Evolutionary conservation across 2,888 invertebrate genomes (phyloP), one percentile per base, ranked within the genome.

Genomic region (Cryptocheilus praepositus): DNA sequence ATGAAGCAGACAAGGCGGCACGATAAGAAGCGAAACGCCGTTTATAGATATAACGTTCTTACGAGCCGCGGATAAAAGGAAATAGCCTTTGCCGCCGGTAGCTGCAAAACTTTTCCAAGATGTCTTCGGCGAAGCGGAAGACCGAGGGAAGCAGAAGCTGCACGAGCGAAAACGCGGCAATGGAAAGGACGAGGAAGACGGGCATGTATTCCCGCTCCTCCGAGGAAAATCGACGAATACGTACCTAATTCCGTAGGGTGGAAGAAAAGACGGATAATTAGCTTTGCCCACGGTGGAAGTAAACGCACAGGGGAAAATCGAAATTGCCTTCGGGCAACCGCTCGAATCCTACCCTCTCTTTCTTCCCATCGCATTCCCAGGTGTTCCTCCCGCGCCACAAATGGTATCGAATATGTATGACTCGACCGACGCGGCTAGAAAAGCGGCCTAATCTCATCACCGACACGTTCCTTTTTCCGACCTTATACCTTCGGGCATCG

Each of bases 401-500:
- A 77, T 61, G 57, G 60, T 74, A 79, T 79, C 70, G 70, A 80
- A 80, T 80, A 81, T 79, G 76, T 79, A 80, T 74, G 76, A 78
- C 68, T 61, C 55, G 52, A 63, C 61, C 53, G 60, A 57, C 21
- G 57, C 59, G 62, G 57, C 36, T 69, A 61, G 67, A 70, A 77
- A 76, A 74, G 63, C 73, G 63, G 65, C 69, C 67, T 79, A 75
- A 78, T 80, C 73, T 73, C 73, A 73, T 80, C 73, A 74, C 72
- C 72, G 61, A 60, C 70, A 70, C 68, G 69, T 69, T 71, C 75
- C 36, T 61, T 60, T 52, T 36, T 25, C 52, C 70, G 64, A 74
- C 67, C 36, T 67, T 73, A 58, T 65, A 64, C 54, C 61, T 52
- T 15, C 19, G 25, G 61, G 66, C 64, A 45, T n/a, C 53, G 13